Base-by-base conservation (phyloP, 2,888 invertebrate genomes). In the Lasius fuliginosus region DNA sequence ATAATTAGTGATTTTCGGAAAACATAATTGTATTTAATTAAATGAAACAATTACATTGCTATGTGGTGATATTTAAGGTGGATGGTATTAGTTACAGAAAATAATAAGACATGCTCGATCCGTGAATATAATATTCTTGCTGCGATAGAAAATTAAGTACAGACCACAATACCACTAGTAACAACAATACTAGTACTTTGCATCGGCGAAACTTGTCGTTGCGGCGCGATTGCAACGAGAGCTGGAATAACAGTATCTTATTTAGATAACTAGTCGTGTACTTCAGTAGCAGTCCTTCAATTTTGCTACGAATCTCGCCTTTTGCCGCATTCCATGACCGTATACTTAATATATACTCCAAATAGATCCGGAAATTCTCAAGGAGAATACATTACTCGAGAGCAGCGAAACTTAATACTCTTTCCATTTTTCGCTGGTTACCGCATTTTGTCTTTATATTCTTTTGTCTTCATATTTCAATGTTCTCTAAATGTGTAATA, bases 201-300 rank as follows among this genome's bases (percentile, higher is more conserved):
- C 42, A 81, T 74, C 27, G 58, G 58, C 27, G 58, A 73, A 73
- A 33, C 15, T 71, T 40, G 42, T 27, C 53, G 53, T 67, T 64
- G 36, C 15, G 76, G 27, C 18, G 58, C 60, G 74, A 12, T 53
- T 36, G 46, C 75, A 79, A 46, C 18, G 74, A 58, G 58, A 60
- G 23, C 42, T 56, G 33, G 46, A 81, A 81, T 75, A 81, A 81
- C 60, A 60, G 60, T 81, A 81, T 74, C 75, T 81, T 74, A 81
- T 81, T 81, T 81, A 81, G 75, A 74, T 75, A 81, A 81, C 75
- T 60, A 81, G 75, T 60, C 74, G 42, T 73, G 75, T 36, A 69
- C 79, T 60, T 79, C 12, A 68, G 73, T 60, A 75, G 74, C 60
- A 62, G 75, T 75, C 46, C 60, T 81, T 81, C 75, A 81, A 81